A percentile compares a stretch with the other conserved stretches of the same genome.
Conservation (phyloP, 2,888 invertebrate genomes). For the Eilema caniola region DNA sequence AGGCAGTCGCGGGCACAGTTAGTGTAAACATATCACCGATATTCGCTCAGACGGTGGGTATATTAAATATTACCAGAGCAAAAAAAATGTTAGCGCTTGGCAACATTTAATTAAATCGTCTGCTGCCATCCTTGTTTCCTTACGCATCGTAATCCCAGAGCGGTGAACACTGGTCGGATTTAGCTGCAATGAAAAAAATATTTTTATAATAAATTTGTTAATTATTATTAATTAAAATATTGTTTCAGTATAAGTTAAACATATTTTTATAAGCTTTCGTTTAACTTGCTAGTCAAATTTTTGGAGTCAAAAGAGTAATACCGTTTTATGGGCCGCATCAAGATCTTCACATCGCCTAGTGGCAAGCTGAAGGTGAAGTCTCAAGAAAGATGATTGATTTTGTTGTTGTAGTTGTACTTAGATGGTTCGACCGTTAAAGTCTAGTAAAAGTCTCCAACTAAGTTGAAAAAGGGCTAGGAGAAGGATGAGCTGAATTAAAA, state of each 20-base stretch:
- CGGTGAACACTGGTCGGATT: background rate
- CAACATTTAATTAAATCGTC: constrained; percentile 36
- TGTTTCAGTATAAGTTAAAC: background rate
- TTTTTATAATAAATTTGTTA: background rate
- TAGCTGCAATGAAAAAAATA: background rate
- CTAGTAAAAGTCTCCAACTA: too few species aligned
- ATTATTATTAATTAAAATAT: background rate
- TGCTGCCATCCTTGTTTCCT: constrained; percentile 11
- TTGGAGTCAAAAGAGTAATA: too few species aligned
- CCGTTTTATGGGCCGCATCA: too few species aligned
- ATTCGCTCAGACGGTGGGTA: background rate
- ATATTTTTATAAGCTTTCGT: background rate
- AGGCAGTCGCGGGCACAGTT: background rate
- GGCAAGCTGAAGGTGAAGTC: too few species aligned
- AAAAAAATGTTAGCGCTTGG: constrained; percentile 14
- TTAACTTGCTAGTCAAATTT: too few species aligned
- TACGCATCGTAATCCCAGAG: constrained; percentile 14
- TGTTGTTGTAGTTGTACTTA: too few species aligned
- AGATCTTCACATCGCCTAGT: too few species aligned
- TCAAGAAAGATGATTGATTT: too few species aligned
- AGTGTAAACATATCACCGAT: background rate
- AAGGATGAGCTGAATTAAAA: too few species aligned
- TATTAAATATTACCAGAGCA: background rate
- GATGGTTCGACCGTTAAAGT: too few species aligned
- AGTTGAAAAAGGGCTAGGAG: too few species aligned